Evolutionary conservation across 2,797 vertebrate genomes (phyloP), one percentile per base, ranked within the genome.

Genomic region (Falco cherrug): DNA sequence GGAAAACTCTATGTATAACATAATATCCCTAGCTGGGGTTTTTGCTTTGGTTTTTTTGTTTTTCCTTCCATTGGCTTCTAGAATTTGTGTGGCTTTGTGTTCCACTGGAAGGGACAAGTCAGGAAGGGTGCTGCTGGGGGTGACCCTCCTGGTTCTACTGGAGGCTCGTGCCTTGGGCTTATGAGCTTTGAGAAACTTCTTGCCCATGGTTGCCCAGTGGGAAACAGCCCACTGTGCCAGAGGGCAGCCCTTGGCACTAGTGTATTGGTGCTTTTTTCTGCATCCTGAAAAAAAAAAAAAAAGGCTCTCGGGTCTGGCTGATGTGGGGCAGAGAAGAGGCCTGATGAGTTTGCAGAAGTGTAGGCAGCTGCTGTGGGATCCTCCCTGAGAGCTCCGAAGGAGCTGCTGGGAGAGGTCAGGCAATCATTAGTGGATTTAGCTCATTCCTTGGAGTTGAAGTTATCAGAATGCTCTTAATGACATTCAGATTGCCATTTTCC

Each of bases 401-500:
- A 88, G 45, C 57, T 74, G 37, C 75, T 39, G 5, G 2, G n/a
- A 63, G 77, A 57, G 81, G 56, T 51, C 68, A 67, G 64, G 26
- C 68, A 31, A 6, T 73, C 70, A 25, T 74, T 29, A 87, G 37
- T 67, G 87, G 71, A 61, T 94, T 89, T 89, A 89, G 68, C 31
- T 83, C 68, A 21, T 78, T 89, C 81, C 48, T 83, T 70, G 71
- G 39, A 60, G 71, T 87, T 94, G 89, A 54, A 53, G n/a, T 71
- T 94, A 91, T 41, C 84, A 26, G 61, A 83, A 57, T 0, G 11
- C 53, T 63, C 68, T 74, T 77, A 35, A 51, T 43, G 56, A 48
- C 2, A 5, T 65, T 65, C 43, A 81, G 35, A 63, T 75, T 93
- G 53, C 64, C 0, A 0, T 85, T 94, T 81, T 64, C 25, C 71